Evolutionary conservation across 2,113 vertebrate genomes (phyloP).

Genomic region (Channa argus): DNA sequence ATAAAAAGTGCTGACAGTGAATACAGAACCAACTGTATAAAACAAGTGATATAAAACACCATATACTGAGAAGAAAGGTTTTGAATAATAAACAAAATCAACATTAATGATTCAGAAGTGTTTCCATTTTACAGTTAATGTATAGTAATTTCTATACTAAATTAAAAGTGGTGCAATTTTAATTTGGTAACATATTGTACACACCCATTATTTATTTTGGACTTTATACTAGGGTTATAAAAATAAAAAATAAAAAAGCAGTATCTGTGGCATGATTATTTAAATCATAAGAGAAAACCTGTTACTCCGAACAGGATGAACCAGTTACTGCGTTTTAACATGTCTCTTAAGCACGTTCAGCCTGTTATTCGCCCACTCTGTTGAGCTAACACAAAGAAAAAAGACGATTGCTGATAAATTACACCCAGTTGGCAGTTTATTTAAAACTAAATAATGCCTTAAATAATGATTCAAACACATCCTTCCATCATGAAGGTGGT

Average conservation of each 20-base stretch:
- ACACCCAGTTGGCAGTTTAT: neutral
- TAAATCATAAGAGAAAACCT: neutral
- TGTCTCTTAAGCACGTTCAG: constrained; percentile 6
- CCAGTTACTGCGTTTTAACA: constrained; percentile 40
- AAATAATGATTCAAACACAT: too few species aligned
- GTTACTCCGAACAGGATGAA: constrained; percentile 39
- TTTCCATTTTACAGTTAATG: neutral
- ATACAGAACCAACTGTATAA: too few species aligned
- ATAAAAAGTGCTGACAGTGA: too few species aligned
- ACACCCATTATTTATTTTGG: neutral
- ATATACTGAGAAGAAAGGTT: too few species aligned
- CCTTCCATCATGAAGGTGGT: neutral
- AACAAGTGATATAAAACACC: too few species aligned
- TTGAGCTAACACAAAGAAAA: constrained; percentile 26
- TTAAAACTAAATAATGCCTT: neutral
- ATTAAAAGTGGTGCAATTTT: too few species aligned
- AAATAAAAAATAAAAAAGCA: neutral
- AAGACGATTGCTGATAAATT: constrained; percentile 31
- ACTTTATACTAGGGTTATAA: too few species aligned
- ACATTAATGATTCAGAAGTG: neutral
- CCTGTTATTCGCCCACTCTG: constrained; percentile 30
- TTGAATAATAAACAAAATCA: neutral
- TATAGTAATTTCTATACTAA: neutral
- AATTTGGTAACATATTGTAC: too few species aligned
- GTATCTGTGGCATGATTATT: neutral